A percentile compares a stretch with the other conserved stretches of the same genome.
Evolutionary conservation across 2,888 invertebrate genomes (phyloP).

Genomic region (Acanthacorydalis orientalis): DNA sequence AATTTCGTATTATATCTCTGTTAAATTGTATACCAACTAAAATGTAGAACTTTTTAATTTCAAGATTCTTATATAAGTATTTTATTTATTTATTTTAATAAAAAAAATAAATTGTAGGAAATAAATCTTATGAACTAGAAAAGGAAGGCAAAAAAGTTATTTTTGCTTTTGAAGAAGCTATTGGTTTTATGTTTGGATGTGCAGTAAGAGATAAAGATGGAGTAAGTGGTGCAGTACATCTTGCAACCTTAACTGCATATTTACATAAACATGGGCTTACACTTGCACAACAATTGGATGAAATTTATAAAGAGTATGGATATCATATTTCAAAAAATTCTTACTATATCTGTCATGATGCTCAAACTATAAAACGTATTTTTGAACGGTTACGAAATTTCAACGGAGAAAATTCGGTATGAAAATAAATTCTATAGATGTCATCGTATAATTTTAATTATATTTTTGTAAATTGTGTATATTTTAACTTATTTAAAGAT

Average conservation of each 20-base stretch:
- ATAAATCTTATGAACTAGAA: slow-evolving; percentile 55
- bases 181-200: slow-evolving; percentile 92
- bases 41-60: no score
- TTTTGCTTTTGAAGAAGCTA: slow-evolving; percentile 96
- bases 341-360: slow-evolving; percentile 77
- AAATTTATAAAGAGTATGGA: slow-evolving; percentile 73
- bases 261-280: slow-evolving; percentile 42
- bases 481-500: no score
- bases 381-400: slow-evolving; percentile 72
- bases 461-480: no score
- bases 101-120: slow-evolving; percentile 30
- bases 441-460: no score
- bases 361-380: slow-evolving; percentile 47
- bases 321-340: slow-evolving; percentile 76
- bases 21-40: no score
- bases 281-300: slow-evolving; percentile 44
- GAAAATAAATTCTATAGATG: no score
- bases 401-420: slow-evolving; percentile 38
- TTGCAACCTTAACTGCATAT: slow-evolving; percentile 59
- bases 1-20: no score
- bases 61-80: no score
- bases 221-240: slow-evolving; percentile 68
- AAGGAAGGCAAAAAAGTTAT: slow-evolving; percentile 58
- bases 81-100: neutral
- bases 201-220: slow-evolving; percentile 93